Conservation (phyloP, 92 coral and sea anemone genomes). For the Hydrozoanthus gracilis region DNA sequence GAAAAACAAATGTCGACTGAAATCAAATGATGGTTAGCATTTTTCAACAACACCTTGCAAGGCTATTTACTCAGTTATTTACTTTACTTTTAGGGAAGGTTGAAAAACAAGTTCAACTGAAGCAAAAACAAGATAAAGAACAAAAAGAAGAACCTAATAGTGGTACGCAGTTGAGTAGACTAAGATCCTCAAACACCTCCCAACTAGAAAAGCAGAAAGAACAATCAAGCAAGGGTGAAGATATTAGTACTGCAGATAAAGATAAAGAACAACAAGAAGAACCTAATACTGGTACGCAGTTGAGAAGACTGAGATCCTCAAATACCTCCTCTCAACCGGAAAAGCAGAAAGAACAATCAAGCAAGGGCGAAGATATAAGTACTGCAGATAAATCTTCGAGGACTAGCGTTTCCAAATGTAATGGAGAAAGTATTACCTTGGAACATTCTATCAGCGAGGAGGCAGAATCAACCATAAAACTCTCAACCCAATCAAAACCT, state of each 20-base stretch:
- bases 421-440: background rate
- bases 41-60: no score
- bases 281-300: background rate
- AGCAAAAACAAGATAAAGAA: background rate
- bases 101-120: background rate
- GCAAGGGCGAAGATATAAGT: background rate
- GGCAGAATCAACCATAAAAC: background rate
- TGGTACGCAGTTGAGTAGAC: conserved; percentile 7
- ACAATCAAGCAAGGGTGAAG: background rate
- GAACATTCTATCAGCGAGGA: background rate
- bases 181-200: conserved; percentile 1
- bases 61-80: background rate
- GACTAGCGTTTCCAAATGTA: background rate
- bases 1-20: no score
- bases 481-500: background rate
- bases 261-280: background rate
- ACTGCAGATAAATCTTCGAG: background rate
- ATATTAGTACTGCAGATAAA: background rate
- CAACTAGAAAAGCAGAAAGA: background rate
- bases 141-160: background rate
- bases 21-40: no score
- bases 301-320: conserved; percentile 24
- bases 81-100: background rate
- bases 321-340: background rate
- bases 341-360: background rate